Evolutionary conservation across 1,140 invertebrate genomes (phyloP), one percentile per base, ranked within the genome.

Genomic region (Drosophila burlai): DNA sequence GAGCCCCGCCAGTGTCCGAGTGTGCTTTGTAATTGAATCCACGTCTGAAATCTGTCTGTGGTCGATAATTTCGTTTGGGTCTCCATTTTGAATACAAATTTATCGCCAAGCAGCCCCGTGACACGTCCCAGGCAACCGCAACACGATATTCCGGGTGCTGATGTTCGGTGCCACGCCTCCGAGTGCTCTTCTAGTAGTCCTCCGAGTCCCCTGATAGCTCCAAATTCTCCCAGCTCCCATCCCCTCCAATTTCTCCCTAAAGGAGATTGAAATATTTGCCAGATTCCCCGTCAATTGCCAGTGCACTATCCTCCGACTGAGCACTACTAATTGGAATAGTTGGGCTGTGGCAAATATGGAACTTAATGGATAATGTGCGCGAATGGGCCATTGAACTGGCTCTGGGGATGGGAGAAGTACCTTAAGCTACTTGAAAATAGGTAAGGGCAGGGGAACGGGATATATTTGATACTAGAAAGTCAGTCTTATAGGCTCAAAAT

Each of bases 41-140:
- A 89, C 84, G 85, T 90, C 85, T 84, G 84, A 84, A 84, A 84
- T 89, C 81, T 87, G 84, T 87, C 84, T 89, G 77, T 87, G 85
- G 74, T 84, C 78, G 81, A 90, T 90, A 89, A 89, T 89, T 89
- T 89, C 78, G 89, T 89, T 89, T 87, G 60, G 68, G 64, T 50
- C 59, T 45, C 65, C 68, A 89, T 84, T 83, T 83, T 83, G 84
- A 89, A 81, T 89, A 89, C 84, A 87, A 87, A 87, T 89, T 89
- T 73, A 72, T 72, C 52, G 67, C 31, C 16, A 21, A 78, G 60
- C 40, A 40, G 40, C 15, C 16, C 38, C 67, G 43, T 73, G 69
- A 42, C 67, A 73, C 46, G 54, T 72, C 68, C 43, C 54, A 58
- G 31, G 43, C 21, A 72, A 73, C 69, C 69, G 52, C 66, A 73